A percentile compares a stretch with the other conserved stretches of the same genome.
These are phyloP conservation scores for Climacteris rufus DNA, from an alignment of 2,113 vertebrate genomes.

Conservation along the genomic window DNA sequence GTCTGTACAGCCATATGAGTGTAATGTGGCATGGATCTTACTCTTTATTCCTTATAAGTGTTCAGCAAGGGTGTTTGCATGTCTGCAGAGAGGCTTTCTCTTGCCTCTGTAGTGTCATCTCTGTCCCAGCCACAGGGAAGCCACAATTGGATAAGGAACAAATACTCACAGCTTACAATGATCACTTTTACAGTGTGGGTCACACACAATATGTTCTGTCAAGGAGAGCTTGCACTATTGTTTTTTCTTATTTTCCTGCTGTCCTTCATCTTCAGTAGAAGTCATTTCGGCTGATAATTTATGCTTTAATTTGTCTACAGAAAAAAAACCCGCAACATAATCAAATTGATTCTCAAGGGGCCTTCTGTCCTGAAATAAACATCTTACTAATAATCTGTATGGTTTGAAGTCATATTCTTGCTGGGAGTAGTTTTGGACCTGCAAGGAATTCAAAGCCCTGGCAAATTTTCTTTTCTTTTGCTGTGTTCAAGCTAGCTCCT, in stretches of 20 bases:
- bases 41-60: not conserved
- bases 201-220: not conserved
- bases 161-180: not conserved
- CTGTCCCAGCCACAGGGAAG: not conserved
- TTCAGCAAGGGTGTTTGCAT: not conserved
- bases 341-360: not conserved
- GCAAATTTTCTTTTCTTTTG: not conserved
- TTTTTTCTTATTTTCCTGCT: not conserved
- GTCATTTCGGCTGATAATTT: not conserved
- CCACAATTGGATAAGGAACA: not conserved
- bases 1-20: not conserved
- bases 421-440: not conserved
- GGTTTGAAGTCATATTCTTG: not conserved
- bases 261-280: not conserved
- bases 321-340: not conserved
- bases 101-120: not conserved
- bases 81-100: not conserved
- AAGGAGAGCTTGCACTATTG: not conserved
- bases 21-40: not conserved
- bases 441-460: not conserved
- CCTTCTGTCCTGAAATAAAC: conserved; percentile 19
- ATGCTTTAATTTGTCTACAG: not conserved
- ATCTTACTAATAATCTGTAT: not conserved
- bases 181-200: not conserved
- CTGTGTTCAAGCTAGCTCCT: not conserved